A percentile compares a stretch with the other conserved stretches of the same genome.
phyloP scores from a whole-genome alignment of 2,888 invertebrate species.

The Nymphalis c-album region DNA sequence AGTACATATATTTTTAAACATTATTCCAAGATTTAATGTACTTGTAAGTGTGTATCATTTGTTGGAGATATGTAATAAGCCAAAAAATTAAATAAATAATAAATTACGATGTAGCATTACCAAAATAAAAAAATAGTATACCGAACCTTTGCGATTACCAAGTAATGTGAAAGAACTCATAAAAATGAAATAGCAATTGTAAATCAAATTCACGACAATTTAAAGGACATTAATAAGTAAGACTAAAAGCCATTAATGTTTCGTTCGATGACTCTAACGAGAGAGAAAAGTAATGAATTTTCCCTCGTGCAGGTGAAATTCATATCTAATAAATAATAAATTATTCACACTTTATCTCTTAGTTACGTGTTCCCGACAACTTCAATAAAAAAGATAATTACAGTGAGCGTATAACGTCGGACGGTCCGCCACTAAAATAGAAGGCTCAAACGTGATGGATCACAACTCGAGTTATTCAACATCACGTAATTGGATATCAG shows the following conservation, averaged over 20 bases:
- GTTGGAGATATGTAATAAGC: no score
- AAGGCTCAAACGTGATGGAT: constrained; percentile 35
- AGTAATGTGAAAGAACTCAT: constrained; percentile 3
- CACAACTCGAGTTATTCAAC: constrained; percentile 31
- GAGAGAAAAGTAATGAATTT: constrained; percentile 10
- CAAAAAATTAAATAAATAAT: no score
- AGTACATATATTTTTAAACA: no score
- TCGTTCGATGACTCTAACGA: constrained; percentile 8
- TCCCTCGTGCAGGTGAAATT: constrained; percentile 2
- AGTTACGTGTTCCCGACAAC: constrained; percentile 15
- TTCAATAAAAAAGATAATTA: constrained; percentile 29
- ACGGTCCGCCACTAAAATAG: constrained; percentile 22
- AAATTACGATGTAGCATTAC: no score
- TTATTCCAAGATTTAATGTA: no score
- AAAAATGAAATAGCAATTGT: constrained; percentile 1
- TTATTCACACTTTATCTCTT: constrained; percentile 13
- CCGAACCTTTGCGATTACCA: no score
- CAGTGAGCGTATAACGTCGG: constrained; percentile 21
- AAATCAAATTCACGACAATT: neutral
- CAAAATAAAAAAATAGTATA: no score
- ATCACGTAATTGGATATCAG: constrained; percentile 34
- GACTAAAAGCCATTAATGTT: constrained; percentile 2
- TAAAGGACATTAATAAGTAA: constrained; percentile 5
- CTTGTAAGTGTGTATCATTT: no score
- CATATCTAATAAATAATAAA: constrained; percentile 2